These are phyloP conservation scores for Larimichthys polyactis DNA, from an alignment of 2,113 vertebrate species.

Conservation along the genomic window DNA sequence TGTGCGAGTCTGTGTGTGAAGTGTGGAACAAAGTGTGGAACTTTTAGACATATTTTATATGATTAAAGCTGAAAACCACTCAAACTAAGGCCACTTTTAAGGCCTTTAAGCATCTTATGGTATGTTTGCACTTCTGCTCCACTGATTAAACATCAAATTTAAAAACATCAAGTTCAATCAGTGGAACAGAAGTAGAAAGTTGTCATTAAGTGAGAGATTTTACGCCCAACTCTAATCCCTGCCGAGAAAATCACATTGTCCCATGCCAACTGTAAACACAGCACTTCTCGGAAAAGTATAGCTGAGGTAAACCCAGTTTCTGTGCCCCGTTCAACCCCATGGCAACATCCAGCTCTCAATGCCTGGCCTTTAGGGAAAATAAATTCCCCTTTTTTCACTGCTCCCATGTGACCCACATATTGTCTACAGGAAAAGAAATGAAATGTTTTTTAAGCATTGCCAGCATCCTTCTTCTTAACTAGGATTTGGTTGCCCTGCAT, in stretches of 20 bases:
- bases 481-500: constrained; percentile 14
- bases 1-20: background rate
- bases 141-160: too few relatives aligned
- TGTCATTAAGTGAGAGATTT: constrained; percentile 36
- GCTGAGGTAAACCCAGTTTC: constrained; percentile 52
- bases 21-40: background rate
- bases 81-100: background rate
- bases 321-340: constrained; percentile 13
- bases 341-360: constrained; percentile 22
- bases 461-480: constrained; percentile 42
- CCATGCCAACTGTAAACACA: background rate
- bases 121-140: constrained; percentile 2
- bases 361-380: constrained; percentile 40
- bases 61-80: constrained; percentile 4
- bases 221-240: constrained; percentile 48
- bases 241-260: constrained; percentile 54
- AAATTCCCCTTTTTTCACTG: constrained; percentile 35
- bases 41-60: constrained; percentile 1
- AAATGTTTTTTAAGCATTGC: constrained; percentile 23
- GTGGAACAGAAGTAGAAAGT: constrained; percentile 46
- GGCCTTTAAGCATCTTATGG: background rate
- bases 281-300: too few relatives aligned
- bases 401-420: constrained; percentile 52
- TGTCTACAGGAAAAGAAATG: constrained; percentile 14
- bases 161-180: constrained; percentile 25